phyloP scores from a whole-genome alignment of 1,140 invertebrate species.

The Prorops nasuta region DNA sequence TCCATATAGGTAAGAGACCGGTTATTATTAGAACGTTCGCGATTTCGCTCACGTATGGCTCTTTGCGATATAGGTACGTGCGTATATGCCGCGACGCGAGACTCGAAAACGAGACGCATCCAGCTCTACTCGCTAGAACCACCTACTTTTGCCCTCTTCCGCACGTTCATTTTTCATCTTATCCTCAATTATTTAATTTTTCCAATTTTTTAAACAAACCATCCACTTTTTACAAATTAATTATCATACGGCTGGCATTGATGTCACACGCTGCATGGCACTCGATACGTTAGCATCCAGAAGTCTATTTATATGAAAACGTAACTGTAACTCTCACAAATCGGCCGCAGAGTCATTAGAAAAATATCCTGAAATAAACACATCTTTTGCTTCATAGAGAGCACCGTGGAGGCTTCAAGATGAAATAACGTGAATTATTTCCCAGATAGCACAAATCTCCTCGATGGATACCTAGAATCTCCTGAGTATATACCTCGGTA shows the following conservation, averaged over 20 bases:
- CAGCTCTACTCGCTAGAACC: background rate
- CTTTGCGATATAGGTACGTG: constrained; percentile 15
- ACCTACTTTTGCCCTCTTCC: background rate
- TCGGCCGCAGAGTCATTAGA: constrained; percentile 42
- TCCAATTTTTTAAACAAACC: background rate
- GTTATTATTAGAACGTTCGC: constrained; percentile 46
- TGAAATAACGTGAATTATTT: too few relatives aligned
- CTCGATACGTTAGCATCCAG: constrained; percentile 15
- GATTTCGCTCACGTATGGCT: constrained; percentile 44
- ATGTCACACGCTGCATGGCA: constrained; percentile 22
- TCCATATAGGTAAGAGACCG: constrained; percentile 33
- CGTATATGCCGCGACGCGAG: background rate
- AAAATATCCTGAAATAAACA: constrained; percentile 54
- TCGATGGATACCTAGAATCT: too few relatives aligned
- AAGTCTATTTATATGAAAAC: constrained; percentile 44
- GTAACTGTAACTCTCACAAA: constrained; percentile 23
- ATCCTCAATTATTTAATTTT: background rate
- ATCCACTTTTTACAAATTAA: constrained; percentile 9
- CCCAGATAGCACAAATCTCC: too few relatives aligned
- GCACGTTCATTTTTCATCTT: background rate
- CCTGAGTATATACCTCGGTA: too few relatives aligned
- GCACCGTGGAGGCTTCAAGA: too few relatives aligned
- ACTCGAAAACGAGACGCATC: background rate
- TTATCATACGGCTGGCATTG: constrained; percentile 4
- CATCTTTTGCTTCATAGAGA: too few relatives aligned